A percentile compares a stretch with the other conserved stretches of the same genome.
These are phyloP conservation scores for Neodiprion lecontei DNA, from an alignment of 1,140 invertebrate genomes.

Conservation along the genomic window DNA sequence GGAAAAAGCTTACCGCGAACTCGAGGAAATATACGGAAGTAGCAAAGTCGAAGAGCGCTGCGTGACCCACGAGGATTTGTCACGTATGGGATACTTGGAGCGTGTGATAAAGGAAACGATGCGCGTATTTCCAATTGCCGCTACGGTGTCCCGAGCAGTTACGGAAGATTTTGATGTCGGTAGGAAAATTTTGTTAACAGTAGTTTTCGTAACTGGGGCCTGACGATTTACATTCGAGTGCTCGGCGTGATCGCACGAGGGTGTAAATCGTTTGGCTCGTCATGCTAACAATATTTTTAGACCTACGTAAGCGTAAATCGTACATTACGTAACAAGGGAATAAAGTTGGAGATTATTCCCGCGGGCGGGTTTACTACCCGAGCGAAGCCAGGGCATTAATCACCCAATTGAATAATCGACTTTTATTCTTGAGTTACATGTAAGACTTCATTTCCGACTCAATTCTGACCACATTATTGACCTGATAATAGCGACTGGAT, in stretches of 20 bases:
- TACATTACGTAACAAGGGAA: no score
- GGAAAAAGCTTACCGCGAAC: not conserved
- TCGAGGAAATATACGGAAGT: not conserved
- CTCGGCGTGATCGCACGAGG: slow-evolving; percentile 65
- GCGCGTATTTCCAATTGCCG: not conserved
- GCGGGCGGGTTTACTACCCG: no score
- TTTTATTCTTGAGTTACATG: no score
- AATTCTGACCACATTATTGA: no score
- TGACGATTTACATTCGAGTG: slow-evolving; percentile 61
- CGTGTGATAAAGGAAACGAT: not conserved
- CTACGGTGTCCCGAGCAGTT: not conserved
- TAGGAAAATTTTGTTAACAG: not conserved
- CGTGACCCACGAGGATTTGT: not conserved
- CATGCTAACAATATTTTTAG: not conserved
- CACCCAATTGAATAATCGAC: no score
- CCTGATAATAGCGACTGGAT: no score
- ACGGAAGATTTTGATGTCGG: not conserved
- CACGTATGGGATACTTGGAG: not conserved
- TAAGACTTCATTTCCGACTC: no score
- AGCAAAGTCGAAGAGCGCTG: not conserved
- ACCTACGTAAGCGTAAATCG: not conserved
- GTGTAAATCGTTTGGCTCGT: not conserved
- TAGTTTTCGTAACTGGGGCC: not conserved
- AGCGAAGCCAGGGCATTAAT: no score
- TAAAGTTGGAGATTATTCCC: not conserved